Conservation (phyloP, 2,797 vertebrate species). For the Bovichtus diacanthus region DNA sequence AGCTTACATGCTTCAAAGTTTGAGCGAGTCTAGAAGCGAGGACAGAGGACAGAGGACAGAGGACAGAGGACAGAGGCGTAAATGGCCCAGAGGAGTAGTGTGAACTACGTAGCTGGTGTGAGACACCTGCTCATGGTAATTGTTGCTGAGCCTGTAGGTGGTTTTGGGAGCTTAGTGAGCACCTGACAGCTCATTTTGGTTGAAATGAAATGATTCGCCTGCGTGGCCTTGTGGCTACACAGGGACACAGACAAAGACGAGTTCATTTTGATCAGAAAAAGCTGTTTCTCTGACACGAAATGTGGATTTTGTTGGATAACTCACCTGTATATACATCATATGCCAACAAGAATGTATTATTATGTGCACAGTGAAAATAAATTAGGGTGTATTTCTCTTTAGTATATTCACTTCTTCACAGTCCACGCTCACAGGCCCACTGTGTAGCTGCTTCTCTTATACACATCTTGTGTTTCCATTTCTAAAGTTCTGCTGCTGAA, state of each 20-base stretch:
- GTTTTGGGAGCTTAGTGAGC: conserved; percentile 11
- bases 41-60: too few relatives aligned
- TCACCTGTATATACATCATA: not conserved
- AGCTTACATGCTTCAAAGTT: conserved; percentile 1
- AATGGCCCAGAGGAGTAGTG: conserved; percentile 5
- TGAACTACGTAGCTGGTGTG: not conserved
- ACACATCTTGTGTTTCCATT: too few relatives aligned
- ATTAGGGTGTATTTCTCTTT: not conserved
- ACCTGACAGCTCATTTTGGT: conserved; percentile 33
- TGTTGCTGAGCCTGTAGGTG: conserved; percentile 7
- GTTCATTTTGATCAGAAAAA: too few relatives aligned
- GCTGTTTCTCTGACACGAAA: not conserved
- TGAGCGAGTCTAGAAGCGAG: not conserved
- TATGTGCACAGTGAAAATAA: not conserved
- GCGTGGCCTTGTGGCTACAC: not conserved
- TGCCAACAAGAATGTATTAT: not conserved
- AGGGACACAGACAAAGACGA: not conserved
- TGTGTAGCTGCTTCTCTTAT: conserved; percentile 4
- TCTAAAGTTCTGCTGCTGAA: too few relatives aligned
- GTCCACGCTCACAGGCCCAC: not conserved
- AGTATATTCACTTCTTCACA: not conserved
- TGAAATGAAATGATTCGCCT: conserved; percentile 11
- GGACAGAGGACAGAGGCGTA: too few relatives aligned
- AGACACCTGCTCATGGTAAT: conserved; percentile 35
- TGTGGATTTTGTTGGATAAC: too few relatives aligned